Evolutionary conservation across 2,113 vertebrate species (phyloP).

Genomic region (Halcyon malimbica): DNA sequence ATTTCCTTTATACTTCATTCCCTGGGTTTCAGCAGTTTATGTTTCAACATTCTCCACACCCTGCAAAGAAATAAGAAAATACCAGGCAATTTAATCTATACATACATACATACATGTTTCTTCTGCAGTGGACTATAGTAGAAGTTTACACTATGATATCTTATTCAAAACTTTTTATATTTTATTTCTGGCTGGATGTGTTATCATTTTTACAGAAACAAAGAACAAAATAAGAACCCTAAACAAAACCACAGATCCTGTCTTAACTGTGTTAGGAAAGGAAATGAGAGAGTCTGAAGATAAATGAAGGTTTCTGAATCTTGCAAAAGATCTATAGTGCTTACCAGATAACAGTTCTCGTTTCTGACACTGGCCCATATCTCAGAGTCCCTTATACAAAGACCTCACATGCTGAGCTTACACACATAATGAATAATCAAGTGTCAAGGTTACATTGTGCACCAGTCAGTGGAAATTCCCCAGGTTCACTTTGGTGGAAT

Average conservation of each 20-base stretch:
- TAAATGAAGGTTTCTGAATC: not conserved
- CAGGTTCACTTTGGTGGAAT: not conserved
- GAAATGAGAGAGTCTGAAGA: not conserved
- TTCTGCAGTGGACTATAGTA: not conserved
- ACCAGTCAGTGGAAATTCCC: not conserved
- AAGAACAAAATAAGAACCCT: not conserved
- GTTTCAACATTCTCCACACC: not conserved
- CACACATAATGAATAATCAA: not conserved
- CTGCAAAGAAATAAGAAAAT: not conserved
- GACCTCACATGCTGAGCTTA: not conserved
- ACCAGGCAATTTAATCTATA: not conserved
- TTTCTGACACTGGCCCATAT: not conserved
- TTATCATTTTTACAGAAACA: not conserved
- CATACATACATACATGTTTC: not conserved
- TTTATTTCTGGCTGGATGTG: not conserved
- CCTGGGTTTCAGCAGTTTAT: not conserved
- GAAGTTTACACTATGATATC: not conserved
- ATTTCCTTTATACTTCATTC: not conserved
- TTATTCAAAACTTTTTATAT: not conserved
- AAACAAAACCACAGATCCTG: not conserved
- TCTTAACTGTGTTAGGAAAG: not conserved
- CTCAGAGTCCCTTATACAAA: not conserved
- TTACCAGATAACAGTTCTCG: not conserved
- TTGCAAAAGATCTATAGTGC: not conserved
- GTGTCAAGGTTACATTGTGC: not conserved